Conservation (phyloP, 1,140 invertebrate species). For the Catajapyx aquilonaris region DNA sequence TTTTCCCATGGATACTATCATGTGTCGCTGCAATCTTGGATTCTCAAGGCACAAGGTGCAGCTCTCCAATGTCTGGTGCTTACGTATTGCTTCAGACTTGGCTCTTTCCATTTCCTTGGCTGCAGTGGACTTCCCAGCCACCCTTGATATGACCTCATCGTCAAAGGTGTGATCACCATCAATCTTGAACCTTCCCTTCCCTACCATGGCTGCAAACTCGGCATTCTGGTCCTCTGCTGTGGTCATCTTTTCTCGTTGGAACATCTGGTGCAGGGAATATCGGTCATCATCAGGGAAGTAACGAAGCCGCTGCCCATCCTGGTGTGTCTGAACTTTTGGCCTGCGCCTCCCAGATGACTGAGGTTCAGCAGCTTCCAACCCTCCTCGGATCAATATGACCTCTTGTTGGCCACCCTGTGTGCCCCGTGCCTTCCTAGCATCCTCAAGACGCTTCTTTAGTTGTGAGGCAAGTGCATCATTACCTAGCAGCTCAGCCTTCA, state of each 20-base stretch:
- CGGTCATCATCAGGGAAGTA: conserved; percentile 86
- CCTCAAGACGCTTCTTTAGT: conserved; percentile 51
- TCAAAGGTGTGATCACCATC: neutral
- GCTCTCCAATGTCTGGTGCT: neutral
- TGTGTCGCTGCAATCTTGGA: neutral
- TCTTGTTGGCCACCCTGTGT: conserved; percentile 12
- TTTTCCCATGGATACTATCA: neutral
- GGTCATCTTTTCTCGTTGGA: conserved; percentile 68
- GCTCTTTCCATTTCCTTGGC: neutral
- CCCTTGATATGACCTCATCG: neutral
- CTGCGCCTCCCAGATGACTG: conserved; percentile 24
- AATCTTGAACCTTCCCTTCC: conserved; percentile 25
- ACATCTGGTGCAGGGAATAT: conserved; percentile 68
- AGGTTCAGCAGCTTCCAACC: conserved; percentile 3
- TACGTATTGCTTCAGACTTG: neutral
- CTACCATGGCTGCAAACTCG: conserved; percentile 51
- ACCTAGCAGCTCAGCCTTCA: conserved; percentile 80
- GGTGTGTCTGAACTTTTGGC: conserved; percentile 44
- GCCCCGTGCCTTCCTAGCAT: conserved; percentile 31
- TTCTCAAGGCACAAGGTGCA: neutral
- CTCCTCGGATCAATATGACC: neutral
- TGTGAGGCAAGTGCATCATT: conserved; percentile 41
- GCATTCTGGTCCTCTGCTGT: conserved; percentile 60
- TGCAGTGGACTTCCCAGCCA: neutral
- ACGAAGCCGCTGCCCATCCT: conserved; percentile 41